phyloP scores from a whole-genome alignment of 2,797 vertebrate genomes.

The Mormyrops boulengeri region DNA sequence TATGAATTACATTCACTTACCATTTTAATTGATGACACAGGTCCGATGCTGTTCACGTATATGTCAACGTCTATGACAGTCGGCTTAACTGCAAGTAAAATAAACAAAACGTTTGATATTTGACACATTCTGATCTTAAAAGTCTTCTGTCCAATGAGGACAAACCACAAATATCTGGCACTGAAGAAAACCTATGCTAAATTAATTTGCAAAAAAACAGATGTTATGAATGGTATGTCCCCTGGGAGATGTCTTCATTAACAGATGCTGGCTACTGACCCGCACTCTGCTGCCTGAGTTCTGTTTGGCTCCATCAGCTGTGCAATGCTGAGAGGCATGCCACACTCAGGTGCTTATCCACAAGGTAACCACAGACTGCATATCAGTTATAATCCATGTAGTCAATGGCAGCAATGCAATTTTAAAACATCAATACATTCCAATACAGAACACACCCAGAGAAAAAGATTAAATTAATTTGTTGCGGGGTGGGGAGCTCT shows the following conservation, averaged over 20 bases:
- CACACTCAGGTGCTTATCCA: neutral
- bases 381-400: neutral
- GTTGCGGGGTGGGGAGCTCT: neutral
- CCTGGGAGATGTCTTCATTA: neutral
- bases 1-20: constrained; percentile 47
- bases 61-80: constrained; percentile 71
- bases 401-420: neutral
- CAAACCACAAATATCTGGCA: neutral
- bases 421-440: neutral
- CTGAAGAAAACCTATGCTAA: neutral
- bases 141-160: neutral
- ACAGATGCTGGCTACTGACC: neutral
- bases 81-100: constrained; percentile 61
- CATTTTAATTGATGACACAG: constrained; percentile 74
- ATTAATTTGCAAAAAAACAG: neutral
- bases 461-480: neutral
- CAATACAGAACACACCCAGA: neutral
- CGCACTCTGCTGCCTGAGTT: neutral
- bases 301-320: neutral
- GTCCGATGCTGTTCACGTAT: constrained; percentile 72
- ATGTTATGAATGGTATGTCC: neutral
- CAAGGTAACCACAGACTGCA: neutral
- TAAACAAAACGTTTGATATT: constrained; percentile 35
- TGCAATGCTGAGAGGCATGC: neutral
- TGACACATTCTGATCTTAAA: neutral